Conservation (phyloP, 2,888 invertebrate genomes). For the Miltochrista miniata region DNA sequence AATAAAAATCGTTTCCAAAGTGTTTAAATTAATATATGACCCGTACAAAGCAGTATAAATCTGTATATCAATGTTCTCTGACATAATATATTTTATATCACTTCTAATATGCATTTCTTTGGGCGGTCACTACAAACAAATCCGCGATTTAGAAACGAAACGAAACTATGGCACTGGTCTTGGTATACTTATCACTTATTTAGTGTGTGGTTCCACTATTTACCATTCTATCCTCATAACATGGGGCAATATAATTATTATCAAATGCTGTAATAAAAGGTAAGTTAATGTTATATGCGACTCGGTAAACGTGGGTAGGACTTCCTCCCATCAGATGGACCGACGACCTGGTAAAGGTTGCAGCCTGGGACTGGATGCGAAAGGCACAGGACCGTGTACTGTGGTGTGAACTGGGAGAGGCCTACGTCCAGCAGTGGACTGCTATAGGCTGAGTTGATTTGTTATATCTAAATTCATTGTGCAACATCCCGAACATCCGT, state of each 20-base stretch:
- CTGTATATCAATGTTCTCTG: neutral
- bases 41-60: neutral
- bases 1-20: neutral
- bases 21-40: neutral
- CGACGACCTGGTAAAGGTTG: too few species aligned
- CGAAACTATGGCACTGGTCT: constrained; percentile 84
- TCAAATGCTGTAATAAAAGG: constrained; percentile 82
- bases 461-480: too few species aligned
- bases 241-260: constrained; percentile 84
- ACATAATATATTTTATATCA: constrained; percentile 51
- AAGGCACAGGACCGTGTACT: too few species aligned
- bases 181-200: constrained; percentile 81
- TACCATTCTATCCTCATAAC: constrained; percentile 84
- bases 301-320: too few species aligned
- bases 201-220: constrained; percentile 85
- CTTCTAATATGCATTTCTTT: constrained; percentile 79
- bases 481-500: neutral
- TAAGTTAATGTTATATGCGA: constrained; percentile 50
- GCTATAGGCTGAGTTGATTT: too few species aligned
- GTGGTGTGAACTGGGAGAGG: too few species aligned
- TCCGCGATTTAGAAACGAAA: constrained; percentile 74
- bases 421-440: too few species aligned
- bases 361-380: too few species aligned
- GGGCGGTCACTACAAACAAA: constrained; percentile 83
- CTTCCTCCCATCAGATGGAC: too few species aligned